Base-by-base conservation (phyloP, 2,797 vertebrate genomes). In the Microctenopoma lineatum region DNA sequence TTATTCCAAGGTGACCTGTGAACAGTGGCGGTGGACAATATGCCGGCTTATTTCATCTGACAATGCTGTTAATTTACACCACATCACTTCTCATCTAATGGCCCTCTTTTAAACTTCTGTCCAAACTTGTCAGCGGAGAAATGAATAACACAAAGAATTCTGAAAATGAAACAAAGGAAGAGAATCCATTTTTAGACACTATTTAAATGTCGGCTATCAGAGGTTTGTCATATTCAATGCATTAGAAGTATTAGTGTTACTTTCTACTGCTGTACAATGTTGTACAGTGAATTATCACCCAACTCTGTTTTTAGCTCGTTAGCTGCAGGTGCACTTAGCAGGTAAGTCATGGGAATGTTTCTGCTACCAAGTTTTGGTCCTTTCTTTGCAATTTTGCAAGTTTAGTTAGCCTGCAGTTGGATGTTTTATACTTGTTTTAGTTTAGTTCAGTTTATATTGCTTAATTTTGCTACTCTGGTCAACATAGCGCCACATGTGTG, bases 1-100 rank as follows among this genome's bases (percentile, higher is more conserved):
- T 75, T 75, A 81, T 57, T 64, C 58, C 56, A 73, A 74, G 77
- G 64, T 70, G 62, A 86, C 76, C 78, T 56, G 56, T 47, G 73
- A 59, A 46, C 48, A 11, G 34, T 0, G 12, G 27, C 0, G 8
- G 50, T 1, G 56, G 73, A 64, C 64, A 48, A 21, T 42, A 27
- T n/a, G 46, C 26, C 42, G 7, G 21, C 45, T 48, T 16, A 15
- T 72, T 82, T 59, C 61, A 46, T 61, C 51, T 62, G 58, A 79
- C 68, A 58, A 56, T 63, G 47, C 41, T 0, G 21, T 59, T 73
- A 57, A 71, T 83, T 79, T 70, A 45, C 57, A 47, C n/a, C 36
- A 36, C 36, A 25, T 5, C 52, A 41, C 51, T 50, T 59, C 55
- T 50, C 46, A 70, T 58, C 34, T 34, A 59, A 56, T 16, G 36